These are phyloP conservation scores for Tridacna gigas DNA, from an alignment of 2,888 invertebrate species.

Conservation along the genomic window DNA sequence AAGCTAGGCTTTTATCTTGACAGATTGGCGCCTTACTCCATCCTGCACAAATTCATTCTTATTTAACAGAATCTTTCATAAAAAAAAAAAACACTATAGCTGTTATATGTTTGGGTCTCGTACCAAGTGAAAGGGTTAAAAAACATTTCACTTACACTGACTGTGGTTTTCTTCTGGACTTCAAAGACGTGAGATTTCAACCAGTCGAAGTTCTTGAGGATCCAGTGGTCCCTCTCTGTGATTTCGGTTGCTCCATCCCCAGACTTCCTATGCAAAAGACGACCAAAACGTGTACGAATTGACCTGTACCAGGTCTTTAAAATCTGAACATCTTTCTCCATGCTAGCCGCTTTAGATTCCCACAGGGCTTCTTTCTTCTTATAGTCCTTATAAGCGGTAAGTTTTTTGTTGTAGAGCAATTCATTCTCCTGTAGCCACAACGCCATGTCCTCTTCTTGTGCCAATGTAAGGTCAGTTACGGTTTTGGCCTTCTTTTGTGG, in stretches of 20 bases:
- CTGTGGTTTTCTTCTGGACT: conserved; percentile 36
- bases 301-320: conserved; percentile 51
- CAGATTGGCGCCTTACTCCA: no score
- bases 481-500: conserved; percentile 6
- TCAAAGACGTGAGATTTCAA: conserved; percentile 26
- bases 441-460: no score
- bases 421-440: no score
- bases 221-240: conserved; percentile 52
- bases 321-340: conserved; percentile 44
- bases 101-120: conserved; percentile 1
- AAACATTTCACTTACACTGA: conserved; percentile 34
- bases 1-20: no score
- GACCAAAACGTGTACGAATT: conserved; percentile 42
- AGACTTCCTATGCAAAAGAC: conserved; percentile 50
- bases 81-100: neutral
- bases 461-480: no score
- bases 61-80: neutral
- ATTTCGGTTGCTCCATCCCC: conserved; percentile 46
- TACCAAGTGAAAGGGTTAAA: neutral
- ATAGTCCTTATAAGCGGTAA: conserved; percentile 41
- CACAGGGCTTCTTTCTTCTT: conserved; percentile 45
- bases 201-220: conserved; percentile 50
- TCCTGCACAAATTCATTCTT: neutral
- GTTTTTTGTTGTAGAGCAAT: no score
- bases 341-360: conserved; percentile 47